Evolutionary conservation across 2,888 invertebrate genomes (phyloP).

Genomic region (Drosophila imparisetae): DNA sequence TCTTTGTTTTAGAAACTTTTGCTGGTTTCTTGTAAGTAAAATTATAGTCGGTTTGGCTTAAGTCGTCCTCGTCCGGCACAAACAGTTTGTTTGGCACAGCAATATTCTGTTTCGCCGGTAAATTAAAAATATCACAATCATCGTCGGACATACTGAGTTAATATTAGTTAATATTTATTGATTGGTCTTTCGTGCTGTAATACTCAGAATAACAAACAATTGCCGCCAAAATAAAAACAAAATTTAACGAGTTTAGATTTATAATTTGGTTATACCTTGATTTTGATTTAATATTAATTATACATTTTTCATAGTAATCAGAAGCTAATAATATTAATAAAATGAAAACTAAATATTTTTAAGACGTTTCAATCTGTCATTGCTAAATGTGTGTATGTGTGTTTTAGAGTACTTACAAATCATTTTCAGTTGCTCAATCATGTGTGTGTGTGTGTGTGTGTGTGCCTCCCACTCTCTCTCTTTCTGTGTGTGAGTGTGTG

Average conservation of each 20-base stretch:
- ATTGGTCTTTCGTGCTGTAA: not conserved
- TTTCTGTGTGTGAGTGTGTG: not conserved
- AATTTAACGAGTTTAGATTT: not conserved
- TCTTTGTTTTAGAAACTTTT: slow-evolving; percentile 13
- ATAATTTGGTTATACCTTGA: not conserved
- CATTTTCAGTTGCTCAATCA: not conserved
- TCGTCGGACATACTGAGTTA: slow-evolving; percentile 58
- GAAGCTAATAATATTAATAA: not conserved
- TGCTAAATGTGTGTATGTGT: not conserved
- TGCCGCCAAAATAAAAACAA: slow-evolving; percentile 37
- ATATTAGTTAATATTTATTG: not conserved
- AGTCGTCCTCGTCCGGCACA: slow-evolving; percentile 21
- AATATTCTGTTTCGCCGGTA: slow-evolving; percentile 19
- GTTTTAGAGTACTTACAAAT: not conserved
- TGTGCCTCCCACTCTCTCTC: not conserved
- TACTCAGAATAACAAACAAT: not conserved
- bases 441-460: not conserved
- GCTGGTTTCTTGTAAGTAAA: slow-evolving; percentile 42
- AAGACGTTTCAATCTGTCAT: no score
- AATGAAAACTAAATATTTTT: not conserved
- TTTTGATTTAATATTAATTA: not conserved
- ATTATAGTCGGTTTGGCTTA: slow-evolving; percentile 51
- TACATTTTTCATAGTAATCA: not conserved
- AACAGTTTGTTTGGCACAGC: slow-evolving; percentile 27
- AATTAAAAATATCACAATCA: slow-evolving; percentile 61